phyloP scores from a whole-genome alignment of 2,888 invertebrate genomes.

The Coenonympha glycerion region DNA sequence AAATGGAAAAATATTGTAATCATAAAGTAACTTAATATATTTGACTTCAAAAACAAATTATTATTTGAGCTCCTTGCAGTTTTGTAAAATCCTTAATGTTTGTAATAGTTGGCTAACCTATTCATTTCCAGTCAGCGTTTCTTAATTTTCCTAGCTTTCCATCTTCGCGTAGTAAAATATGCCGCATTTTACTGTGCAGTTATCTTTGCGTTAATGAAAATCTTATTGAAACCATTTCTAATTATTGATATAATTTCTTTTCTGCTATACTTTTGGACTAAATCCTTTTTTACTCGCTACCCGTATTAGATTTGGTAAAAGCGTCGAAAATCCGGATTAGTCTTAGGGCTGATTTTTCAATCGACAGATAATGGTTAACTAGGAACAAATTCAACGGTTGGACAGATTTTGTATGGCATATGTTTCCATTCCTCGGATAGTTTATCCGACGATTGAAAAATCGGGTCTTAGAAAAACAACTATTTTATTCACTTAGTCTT shows the following conservation, averaged over 20 bases:
- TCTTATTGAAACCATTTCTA: background rate
- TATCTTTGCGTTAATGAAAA: constrained; percentile 2
- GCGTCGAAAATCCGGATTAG: background rate
- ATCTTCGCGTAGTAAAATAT: constrained; percentile 5
- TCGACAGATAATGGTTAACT: no score
- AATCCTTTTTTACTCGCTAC: background rate
- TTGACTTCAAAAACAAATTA: background rate
- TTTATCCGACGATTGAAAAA: no score
- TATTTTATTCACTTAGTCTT: no score
- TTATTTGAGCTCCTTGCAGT: background rate
- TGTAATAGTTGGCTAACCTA: background rate
- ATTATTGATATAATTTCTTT: no score
- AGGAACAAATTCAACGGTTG: no score
- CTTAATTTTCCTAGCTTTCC: background rate
- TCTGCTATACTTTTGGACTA: no score
- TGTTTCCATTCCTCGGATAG: no score
- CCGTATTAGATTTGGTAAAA: background rate
- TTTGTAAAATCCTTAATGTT: background rate
- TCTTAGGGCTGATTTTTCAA: no score
- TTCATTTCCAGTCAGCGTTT: background rate
- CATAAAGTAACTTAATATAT: no score
- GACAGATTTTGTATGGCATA: no score
- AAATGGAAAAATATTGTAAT: no score
- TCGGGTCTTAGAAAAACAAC: no score
- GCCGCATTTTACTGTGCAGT: background rate